These are phyloP conservation scores for Yponomeuta sedellus DNA, from an alignment of 2,888 invertebrate genomes.

Conservation along the genomic window DNA sequence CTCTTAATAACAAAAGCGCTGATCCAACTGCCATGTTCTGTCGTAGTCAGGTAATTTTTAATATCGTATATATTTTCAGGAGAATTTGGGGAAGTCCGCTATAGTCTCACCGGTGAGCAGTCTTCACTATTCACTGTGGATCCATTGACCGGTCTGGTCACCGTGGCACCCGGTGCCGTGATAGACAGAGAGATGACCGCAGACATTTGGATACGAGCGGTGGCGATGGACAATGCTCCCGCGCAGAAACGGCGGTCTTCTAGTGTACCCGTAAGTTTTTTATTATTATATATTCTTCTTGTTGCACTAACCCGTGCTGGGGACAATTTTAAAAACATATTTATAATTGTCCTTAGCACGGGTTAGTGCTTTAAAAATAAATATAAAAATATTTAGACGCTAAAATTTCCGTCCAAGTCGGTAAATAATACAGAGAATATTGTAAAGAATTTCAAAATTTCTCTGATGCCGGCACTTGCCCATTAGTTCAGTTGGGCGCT, in stretches of 20 bases:
- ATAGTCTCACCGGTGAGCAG: conserved; percentile 85
- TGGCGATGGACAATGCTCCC: conserved; percentile 88
- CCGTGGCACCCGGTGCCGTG: conserved; percentile 81
- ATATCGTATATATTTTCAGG: conserved; percentile 46
- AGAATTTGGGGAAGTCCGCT: conserved; percentile 85
- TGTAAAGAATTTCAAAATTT: too few species aligned
- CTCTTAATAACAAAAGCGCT: too few species aligned
- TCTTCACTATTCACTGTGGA: conserved; percentile 85
- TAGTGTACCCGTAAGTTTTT: conserved; percentile 81
- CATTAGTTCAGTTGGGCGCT: too few species aligned
- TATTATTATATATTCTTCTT: too few species aligned
- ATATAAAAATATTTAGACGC: too few species aligned
- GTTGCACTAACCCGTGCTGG: too few species aligned
- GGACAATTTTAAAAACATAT: too few species aligned
- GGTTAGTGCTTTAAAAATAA: too few species aligned
- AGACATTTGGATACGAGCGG: conserved; percentile 84
- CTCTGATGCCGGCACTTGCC: too few species aligned
- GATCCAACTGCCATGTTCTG: neutral
- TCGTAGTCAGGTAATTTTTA: neutral
- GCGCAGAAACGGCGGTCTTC: conserved; percentile 80
- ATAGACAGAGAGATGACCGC: conserved; percentile 87
- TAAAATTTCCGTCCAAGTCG: too few species aligned
- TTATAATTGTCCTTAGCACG: too few species aligned
- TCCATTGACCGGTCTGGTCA: conserved; percentile 83
- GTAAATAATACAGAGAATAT: too few species aligned